Evolutionary conservation across 1,140 invertebrate genomes (phyloP).

Genomic region (Musca domestica): DNA sequence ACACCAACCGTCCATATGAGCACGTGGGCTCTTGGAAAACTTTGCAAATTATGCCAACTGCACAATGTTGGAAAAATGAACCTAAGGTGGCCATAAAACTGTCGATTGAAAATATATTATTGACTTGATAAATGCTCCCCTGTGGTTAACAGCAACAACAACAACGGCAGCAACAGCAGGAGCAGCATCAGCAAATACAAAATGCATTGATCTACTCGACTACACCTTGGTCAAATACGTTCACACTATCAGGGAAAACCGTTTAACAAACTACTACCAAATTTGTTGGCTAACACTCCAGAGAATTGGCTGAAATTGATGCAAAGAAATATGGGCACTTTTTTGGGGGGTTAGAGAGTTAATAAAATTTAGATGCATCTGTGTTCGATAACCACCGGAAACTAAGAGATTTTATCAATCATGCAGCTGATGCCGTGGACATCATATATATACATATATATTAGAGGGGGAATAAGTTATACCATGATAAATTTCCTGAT

Average conservation of each 20-base stretch:
- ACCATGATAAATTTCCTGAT: no score
- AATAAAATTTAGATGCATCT: background rate
- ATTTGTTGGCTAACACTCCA: background rate
- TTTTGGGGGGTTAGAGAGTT: background rate
- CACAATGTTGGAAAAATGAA: background rate
- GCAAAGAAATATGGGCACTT: slow-evolving; percentile 3
- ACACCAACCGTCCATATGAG: no score
- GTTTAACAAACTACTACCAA: slow-evolving; percentile 10
- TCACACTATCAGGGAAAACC: no score
- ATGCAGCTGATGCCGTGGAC: background rate
- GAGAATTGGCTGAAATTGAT: background rate
- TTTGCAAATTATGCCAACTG: no score
- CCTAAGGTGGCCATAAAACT: slow-evolving; percentile 18
- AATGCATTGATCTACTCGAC: no score
- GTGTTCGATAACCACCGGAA: no score
- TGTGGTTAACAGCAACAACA: background rate
- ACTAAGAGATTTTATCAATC: slow-evolving; percentile 15
- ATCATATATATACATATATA: no score
- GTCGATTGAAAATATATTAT: slow-evolving; percentile 23
- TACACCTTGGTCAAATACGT: no score
- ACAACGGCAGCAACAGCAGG: no score
- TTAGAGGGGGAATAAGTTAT: no score
- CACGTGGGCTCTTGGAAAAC: slow-evolving; percentile 4
- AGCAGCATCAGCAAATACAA: no score
- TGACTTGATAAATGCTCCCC: slow-evolving; percentile 21